phyloP scores from a whole-genome alignment of 1,140 invertebrate genomes.

The Drosophila teissieri region DNA sequence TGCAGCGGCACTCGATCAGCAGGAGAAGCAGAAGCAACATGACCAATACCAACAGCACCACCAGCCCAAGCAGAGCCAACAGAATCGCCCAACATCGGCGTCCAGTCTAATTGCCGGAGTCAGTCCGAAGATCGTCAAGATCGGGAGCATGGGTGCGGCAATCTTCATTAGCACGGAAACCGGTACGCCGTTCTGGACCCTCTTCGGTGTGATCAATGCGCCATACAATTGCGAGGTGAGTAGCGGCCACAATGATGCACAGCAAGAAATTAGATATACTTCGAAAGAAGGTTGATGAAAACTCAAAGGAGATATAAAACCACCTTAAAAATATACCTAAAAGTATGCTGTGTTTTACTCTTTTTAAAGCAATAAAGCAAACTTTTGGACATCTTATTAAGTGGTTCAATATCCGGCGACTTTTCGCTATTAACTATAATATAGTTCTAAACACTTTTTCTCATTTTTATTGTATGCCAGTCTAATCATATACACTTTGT shows the following conservation, averaged over 20 bases:
- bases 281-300: background rate
- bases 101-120: conserved; percentile 85
- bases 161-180: conserved; percentile 86
- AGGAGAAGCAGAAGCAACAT: conserved; percentile 60
- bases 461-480: too few relatives aligned
- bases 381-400: background rate
- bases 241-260: conserved; percentile 14
- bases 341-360: background rate
- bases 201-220: conserved; percentile 86
- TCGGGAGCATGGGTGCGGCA: conserved; percentile 88
- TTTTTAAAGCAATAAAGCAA: background rate
- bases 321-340: background rate
- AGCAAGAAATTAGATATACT: background rate
- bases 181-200: conserved; percentile 86
- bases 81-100: conserved; percentile 53
- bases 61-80: conserved; percentile 53
- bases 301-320: background rate
- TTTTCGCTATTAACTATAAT: background rate
- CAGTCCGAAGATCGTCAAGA: conserved; percentile 88
- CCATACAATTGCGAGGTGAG: conserved; percentile 86
- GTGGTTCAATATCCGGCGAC: too few relatives aligned
- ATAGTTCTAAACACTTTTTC: too few relatives aligned
- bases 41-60: conserved; percentile 68
- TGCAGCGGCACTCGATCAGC: conserved; percentile 85
- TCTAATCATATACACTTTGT: background rate